A percentile compares a stretch with the other conserved stretches of the same genome.
Evolutionary conservation across 53 echinoderm and acorn worm genomes (phyloP).

Genomic region (Henricia sp.): DNA sequence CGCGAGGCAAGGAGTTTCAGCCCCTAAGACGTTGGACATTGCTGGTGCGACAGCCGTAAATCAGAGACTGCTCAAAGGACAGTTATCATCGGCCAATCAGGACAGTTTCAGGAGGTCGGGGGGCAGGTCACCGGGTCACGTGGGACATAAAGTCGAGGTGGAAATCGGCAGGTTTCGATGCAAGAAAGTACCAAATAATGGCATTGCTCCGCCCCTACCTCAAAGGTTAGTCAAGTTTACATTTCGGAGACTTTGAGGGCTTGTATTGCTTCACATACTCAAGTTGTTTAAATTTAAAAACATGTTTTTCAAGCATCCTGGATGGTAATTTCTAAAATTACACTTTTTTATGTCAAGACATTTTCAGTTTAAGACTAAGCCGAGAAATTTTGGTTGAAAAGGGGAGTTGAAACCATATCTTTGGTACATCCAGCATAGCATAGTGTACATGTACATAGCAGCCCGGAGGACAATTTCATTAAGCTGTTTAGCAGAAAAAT

Average conservation of each 20-base stretch:
- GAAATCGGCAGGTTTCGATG: constrained; percentile 92
- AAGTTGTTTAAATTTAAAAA: no score
- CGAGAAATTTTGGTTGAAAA: no score
- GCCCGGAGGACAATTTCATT: no score
- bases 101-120: constrained; percentile 64
- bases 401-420: no score
- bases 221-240: constrained; percentile 75
- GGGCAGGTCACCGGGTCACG: constrained; percentile 92
- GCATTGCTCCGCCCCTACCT: constrained; percentile 84
- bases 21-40: constrained; percentile 40
- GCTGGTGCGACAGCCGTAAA: constrained; percentile 35
- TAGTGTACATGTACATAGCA: no score
- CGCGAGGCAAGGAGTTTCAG: neutral
- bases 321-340: constrained; percentile 1
- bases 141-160: constrained; percentile 95
- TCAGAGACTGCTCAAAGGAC: constrained; percentile 36
- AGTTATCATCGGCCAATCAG: neutral
- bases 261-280: neutral
- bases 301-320: no score
- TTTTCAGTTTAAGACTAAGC: no score
- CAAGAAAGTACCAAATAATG: constrained; percentile 72
- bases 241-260: no score
- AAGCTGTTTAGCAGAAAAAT: no score
- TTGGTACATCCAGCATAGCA: no score
- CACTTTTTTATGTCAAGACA: neutral